These are phyloP conservation scores for Ardeotis arabs DNA, from an alignment of 2,113 vertebrate genomes.

Conservation along the genomic window DNA sequence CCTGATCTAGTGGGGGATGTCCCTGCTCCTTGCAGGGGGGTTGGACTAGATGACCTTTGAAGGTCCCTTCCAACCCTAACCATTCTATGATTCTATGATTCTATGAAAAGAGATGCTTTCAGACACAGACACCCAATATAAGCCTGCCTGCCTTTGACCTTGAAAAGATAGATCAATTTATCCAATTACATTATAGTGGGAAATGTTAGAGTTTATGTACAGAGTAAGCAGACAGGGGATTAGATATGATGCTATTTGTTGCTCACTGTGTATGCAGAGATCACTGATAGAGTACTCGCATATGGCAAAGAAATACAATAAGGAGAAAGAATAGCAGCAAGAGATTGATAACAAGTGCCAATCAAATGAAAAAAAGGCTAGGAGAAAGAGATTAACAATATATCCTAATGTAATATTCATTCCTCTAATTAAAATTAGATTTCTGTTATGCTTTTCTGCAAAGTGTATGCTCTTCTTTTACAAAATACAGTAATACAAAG, in stretches of 20 bases:
- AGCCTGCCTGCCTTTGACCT: background rate
- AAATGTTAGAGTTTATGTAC: slow-evolving; percentile 19
- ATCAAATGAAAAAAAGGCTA: background rate
- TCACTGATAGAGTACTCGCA: background rate
- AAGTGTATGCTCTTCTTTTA: background rate
- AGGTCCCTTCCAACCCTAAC: no score
- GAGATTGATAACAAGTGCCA: slow-evolving; percentile 26
- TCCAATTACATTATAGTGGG: background rate
- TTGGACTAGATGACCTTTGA: no score
- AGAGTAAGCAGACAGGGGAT: slow-evolving; percentile 25
- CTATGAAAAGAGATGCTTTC: background rate
- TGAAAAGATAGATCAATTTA: slow-evolving; percentile 27
- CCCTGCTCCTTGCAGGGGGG: no score
- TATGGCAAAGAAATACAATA: slow-evolving; percentile 23
- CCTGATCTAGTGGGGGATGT: no score
- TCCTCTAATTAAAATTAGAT: slow-evolving; percentile 25
- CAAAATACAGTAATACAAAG: background rate
- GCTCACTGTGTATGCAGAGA: background rate
- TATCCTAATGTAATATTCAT: slow-evolving; percentile 1
- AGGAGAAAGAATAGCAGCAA: background rate
- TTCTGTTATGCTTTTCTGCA: background rate
- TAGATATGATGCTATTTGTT: slow-evolving; percentile 41
- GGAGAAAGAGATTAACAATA: slow-evolving; percentile 13
- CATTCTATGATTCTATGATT: no score
- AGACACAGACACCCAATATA: background rate